Conservation (phyloP, 2,113 vertebrate species). For the Hyla sarda region DNA sequence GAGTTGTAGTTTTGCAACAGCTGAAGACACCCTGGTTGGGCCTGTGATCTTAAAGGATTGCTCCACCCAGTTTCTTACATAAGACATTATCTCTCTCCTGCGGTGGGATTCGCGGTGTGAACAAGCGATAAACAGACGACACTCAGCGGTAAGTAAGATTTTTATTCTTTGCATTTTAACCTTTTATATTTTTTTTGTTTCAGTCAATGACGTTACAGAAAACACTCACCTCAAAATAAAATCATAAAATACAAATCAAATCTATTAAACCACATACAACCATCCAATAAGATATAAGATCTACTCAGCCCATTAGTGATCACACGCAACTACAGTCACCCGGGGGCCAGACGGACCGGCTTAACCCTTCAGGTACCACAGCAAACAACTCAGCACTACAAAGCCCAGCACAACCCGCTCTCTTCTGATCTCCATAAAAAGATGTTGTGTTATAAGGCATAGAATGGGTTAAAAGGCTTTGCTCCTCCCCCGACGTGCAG, state of each 20-base stretch:
- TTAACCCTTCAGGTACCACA: too few relatives aligned
- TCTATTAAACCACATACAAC: conserved; percentile 32
- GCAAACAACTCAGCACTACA: not conserved
- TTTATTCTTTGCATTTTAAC: conserved; percentile 68
- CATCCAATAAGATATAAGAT: conserved; percentile 37
- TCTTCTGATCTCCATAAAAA: conserved; percentile 6
- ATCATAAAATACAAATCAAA: conserved; percentile 38
- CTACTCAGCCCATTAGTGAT: conserved; percentile 37
- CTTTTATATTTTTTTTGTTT: conserved; percentile 74
- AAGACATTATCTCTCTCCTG: too few relatives aligned
- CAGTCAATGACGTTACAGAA: conserved; percentile 70
- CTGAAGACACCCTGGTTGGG: too few relatives aligned
- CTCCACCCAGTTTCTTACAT: too few relatives aligned
- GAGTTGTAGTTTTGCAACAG: too few relatives aligned
- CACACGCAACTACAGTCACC: conserved; percentile 33
- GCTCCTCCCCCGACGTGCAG: not conserved
- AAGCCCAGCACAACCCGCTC: conserved; percentile 11
- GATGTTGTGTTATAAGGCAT: conserved; percentile 60
- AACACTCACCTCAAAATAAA: conserved; percentile 44
- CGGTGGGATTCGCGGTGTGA: too few relatives aligned
- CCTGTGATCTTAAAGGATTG: too few relatives aligned
- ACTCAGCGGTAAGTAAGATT: conserved; percentile 70
- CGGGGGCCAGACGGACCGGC: not conserved
- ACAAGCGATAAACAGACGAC: not conserved
- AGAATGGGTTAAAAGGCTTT: conserved; percentile 60